phyloP scores from a whole-genome alignment of 2,888 invertebrate genomes.

The Heterodera filipjevi region DNA sequence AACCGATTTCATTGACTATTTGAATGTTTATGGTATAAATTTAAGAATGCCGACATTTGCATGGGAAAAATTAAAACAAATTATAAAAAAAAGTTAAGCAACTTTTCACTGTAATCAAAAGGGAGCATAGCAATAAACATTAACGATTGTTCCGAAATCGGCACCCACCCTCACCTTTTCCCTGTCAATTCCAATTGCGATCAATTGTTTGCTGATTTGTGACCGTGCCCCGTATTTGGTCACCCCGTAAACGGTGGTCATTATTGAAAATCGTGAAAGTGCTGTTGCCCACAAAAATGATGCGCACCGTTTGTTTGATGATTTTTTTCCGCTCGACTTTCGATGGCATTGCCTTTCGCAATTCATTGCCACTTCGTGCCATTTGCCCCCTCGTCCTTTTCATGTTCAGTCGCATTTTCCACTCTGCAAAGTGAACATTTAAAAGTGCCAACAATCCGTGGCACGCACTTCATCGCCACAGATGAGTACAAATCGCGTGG shows the following conservation, averaged over 20 bases:
- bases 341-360: constrained; percentile 51
- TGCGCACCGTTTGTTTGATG: constrained; percentile 92
- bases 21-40: too few species aligned
- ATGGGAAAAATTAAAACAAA: too few species aligned
- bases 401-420: constrained; percentile 59
- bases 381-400: constrained; percentile 38
- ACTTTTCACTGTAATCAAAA: too few species aligned
- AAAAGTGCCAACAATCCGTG: not conserved
- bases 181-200: constrained; percentile 71
- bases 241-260: constrained; percentile 99
- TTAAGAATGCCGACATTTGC: too few species aligned
- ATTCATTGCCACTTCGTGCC: constrained; percentile 41
- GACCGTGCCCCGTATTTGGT: constrained; percentile 87
- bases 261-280: constrained; percentile 66
- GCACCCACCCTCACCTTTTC: constrained; percentile 38
- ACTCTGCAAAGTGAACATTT: constrained; percentile 48
- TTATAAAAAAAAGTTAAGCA: too few species aligned
- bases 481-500: constrained; percentile 94
- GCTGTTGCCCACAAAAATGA: not conserved
- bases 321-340: constrained; percentile 60
- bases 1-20: too few species aligned
- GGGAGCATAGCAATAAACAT: too few species aligned
- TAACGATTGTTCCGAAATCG: too few species aligned
- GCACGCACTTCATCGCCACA: constrained; percentile 72
- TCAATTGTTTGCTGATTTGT: constrained; percentile 83